Percentiles rank a stretch among this genome's conserved stretches.
Evolutionary conservation across 1,140 invertebrate genomes (phyloP).

Genomic region (Nephila pilipes): DNA sequence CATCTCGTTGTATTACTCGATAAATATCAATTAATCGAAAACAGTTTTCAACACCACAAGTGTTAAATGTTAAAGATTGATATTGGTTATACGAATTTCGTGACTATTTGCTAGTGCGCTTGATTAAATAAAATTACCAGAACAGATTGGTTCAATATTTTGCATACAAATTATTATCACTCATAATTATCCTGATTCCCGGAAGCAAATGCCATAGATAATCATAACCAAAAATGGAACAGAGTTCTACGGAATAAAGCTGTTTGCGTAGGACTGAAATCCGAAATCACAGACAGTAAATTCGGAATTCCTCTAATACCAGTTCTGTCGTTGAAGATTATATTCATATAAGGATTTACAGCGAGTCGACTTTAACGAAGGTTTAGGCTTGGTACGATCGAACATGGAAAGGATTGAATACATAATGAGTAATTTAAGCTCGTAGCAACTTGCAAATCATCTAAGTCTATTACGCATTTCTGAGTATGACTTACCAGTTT

Average conservation of each 20-base stretch:
- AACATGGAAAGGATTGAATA: conserved; percentile 44
- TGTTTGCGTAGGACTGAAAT: neutral
- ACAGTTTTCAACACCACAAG: too few relatives aligned
- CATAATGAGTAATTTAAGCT: conserved; percentile 47
- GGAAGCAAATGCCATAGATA: neutral
- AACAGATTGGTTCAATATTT: neutral
- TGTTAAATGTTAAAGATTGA: too few relatives aligned
- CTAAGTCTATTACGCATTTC: conserved; percentile 2
- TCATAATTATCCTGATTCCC: neutral
- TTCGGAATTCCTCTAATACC: conserved; percentile 17
- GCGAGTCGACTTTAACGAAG: conserved; percentile 21
- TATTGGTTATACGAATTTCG: too few relatives aligned
- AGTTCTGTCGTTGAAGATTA: conserved; percentile 24
- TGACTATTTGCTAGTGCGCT: neutral
- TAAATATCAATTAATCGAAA: too few relatives aligned
- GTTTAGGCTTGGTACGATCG: conserved; percentile 17
- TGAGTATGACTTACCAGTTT: conserved; percentile 33
- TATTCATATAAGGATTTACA: conserved; percentile 31
- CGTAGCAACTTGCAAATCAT: conserved; percentile 24
- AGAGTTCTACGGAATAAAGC: neutral
- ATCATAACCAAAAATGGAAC: neutral
- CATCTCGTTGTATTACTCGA: too few relatives aligned
- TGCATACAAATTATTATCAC: neutral
- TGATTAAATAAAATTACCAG: neutral
- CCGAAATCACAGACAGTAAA: neutral